These are phyloP conservation scores for Triplophysa rosa DNA, from an alignment of 2,113 vertebrate genomes.

Conservation along the genomic window DNA sequence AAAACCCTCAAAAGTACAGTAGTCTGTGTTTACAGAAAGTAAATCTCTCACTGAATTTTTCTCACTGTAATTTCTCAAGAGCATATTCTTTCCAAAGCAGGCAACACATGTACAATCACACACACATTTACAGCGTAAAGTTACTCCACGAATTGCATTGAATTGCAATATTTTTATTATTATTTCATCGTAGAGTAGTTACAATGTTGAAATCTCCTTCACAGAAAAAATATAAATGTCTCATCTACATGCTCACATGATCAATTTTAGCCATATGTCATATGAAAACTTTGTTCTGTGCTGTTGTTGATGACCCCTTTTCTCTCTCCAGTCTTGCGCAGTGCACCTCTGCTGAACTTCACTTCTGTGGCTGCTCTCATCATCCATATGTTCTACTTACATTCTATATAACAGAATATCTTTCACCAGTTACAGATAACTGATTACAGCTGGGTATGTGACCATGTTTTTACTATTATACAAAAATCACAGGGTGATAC, in stretches of 20 bases:
- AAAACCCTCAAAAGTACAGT: background rate
- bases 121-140: background rate
- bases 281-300: background rate
- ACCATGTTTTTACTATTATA: no score
- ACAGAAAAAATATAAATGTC: no score
- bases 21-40: background rate
- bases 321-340: background rate
- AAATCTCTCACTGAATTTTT: background rate
- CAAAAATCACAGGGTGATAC: no score
- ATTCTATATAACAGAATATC: background rate
- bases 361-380: background rate
- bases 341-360: background rate
- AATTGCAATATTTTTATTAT: no score
- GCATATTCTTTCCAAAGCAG: background rate
- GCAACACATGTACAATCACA: background rate
- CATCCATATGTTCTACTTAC: background rate
- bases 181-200: no score
- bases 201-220: no score
- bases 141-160: slow-evolving; percentile 2
- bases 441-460: background rate
- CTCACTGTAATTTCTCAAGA: background rate
- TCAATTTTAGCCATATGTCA: background rate
- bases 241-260: background rate
- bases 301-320: no score
- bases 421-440: background rate